phyloP scores from a whole-genome alignment of 1,140 invertebrate genomes.

The Neodiprion fabricii region DNA sequence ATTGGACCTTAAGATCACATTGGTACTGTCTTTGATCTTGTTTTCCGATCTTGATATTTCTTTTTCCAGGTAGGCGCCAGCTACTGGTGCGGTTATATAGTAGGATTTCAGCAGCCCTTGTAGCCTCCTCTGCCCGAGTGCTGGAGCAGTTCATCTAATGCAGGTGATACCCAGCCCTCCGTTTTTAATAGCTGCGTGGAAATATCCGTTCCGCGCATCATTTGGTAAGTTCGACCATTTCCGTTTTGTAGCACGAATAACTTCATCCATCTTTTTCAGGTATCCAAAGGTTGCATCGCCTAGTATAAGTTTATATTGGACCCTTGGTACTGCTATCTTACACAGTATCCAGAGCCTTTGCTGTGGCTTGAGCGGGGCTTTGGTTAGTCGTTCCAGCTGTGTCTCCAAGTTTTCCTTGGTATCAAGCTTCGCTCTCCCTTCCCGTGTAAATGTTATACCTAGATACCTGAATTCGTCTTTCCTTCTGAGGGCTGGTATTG shows the following conservation, averaged over 20 bases:
- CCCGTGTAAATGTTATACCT: slow-evolving; percentile 11
- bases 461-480: slow-evolving; percentile 5
- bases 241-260: slow-evolving; percentile 11
- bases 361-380: slow-evolving; percentile 26
- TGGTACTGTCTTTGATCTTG: no score
- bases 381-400: slow-evolving; percentile 6
- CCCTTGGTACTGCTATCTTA: slow-evolving; percentile 17
- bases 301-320: slow-evolving; percentile 21
- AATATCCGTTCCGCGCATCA: slow-evolving; percentile 27
- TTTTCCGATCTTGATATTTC: no score
- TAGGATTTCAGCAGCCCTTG: no score
- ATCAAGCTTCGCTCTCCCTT: neutral
- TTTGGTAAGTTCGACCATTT: slow-evolving; percentile 27
- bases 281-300: neutral
- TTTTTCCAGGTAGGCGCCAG: no score
- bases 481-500: neutral
- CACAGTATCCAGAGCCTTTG: slow-evolving; percentile 17
- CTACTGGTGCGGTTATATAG: no score
- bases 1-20: no score
- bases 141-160: no score
- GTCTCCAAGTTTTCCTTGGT: no score
- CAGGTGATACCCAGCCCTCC: slow-evolving; percentile 21
- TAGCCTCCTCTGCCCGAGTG: no score
- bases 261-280: slow-evolving; percentile 7
- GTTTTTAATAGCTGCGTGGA: slow-evolving; percentile 27